Evolutionary conservation across 1,140 invertebrate genomes (phyloP).

Genomic region (Pseudobourletiella spinata): DNA sequence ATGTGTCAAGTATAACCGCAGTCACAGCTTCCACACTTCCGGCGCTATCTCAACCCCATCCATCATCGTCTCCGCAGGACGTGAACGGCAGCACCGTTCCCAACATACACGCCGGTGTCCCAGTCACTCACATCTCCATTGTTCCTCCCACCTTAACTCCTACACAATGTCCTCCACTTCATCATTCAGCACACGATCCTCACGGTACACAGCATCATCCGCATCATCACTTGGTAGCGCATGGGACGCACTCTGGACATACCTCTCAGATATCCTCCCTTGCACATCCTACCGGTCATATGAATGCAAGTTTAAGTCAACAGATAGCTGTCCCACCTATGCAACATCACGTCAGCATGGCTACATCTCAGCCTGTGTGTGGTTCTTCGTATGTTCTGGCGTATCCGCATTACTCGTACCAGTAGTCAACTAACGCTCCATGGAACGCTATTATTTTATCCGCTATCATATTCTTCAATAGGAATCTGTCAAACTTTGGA

Average conservation of each 20-base stretch:
- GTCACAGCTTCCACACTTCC: too few relatives aligned
- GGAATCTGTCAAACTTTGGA: too few relatives aligned
- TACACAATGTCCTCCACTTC: background rate
- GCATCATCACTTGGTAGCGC: background rate
- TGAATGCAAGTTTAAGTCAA: background rate
- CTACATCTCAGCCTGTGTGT: background rate
- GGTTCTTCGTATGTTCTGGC: constrained; percentile 6
- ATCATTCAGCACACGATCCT: background rate
- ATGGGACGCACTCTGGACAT: background rate
- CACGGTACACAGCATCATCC: constrained; percentile 3
- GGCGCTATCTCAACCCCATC: background rate
- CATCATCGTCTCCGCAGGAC: background rate
- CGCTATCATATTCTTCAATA: background rate
- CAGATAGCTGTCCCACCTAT: background rate
- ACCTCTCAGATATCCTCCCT: background rate
- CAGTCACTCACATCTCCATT: background rate
- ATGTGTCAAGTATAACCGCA: too few relatives aligned
- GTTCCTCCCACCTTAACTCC: background rate
- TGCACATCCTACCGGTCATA: background rate
- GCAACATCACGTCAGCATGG: constrained; percentile 6
- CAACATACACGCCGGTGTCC: constrained; percentile 1
- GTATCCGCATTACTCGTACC: constrained; percentile 13
- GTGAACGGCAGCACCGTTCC: background rate
- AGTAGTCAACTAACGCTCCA: too few relatives aligned
- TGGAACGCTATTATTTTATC: background rate